Evolutionary conservation across 2,888 invertebrate genomes (phyloP), one percentile per base, ranked within the genome.

Genomic region (Caenorhabditis angaria): DNA sequence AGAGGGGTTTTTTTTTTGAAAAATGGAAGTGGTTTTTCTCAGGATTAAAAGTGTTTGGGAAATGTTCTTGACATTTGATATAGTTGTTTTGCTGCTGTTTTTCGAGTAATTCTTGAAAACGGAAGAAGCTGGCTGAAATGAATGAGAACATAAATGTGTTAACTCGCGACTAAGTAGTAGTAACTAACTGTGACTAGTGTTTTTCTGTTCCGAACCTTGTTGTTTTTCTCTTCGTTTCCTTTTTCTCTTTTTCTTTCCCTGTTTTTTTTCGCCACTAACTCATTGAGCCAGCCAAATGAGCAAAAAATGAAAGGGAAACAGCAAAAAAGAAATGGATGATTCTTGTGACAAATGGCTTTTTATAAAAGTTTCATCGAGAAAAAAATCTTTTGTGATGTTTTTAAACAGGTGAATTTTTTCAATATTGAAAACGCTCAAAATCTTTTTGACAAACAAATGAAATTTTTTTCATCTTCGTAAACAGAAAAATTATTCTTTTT

Each of bases 261-360:
- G 32, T 41, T 3, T 41, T 12, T 41, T 6, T 41, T 41, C n/a
- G 41, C 41, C 41, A 41, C 41, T 41, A 41, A 41, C 41, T 41
- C 41, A 41, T 41, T 41, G 41, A 41, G 41, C 41, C n/a, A n/a
- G n/a, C n/a, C 41, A 41, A 41, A 41, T 41, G 41, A 41, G 41
- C 41, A 41, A 41, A 41, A 41, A 41, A 41, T 41, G 41, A 12
- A 41, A 41, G 18, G 41, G 18, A 41, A 41, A 41, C 10, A 12
- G 18, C 5, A 10, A 32, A 32, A 32, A 5, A 10, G 32, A 18
- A 12, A 12, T 41, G 41, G 32, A 5, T 10, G 32, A 10, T 10
- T 10, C 32, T 10, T 32, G 5, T 32, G 10, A 5, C 32, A 32
- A 32, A 32, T 10, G n/a, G n/a, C n/a, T n/a, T n/a, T n/a, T n/a